Evolutionary conservation across 2,113 vertebrate species (phyloP), one percentile per base, ranked within the genome.

Genomic region (Herpailurus yagouaroundi): DNA sequence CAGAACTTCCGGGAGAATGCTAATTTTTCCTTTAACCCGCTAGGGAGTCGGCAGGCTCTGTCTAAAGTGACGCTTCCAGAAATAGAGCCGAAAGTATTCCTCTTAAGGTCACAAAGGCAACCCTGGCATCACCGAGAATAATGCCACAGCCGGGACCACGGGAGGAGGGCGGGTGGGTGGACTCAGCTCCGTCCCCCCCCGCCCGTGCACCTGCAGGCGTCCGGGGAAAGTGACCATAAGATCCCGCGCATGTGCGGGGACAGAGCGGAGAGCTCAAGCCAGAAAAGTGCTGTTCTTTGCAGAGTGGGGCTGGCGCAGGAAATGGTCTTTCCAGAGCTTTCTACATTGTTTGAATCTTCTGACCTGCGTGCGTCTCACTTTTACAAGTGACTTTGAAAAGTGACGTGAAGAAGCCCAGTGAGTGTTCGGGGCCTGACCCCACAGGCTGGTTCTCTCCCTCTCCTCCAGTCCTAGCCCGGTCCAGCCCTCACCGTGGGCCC

Each of bases 401-500:
- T 13, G 19, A 13, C 21, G 3, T 16, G 57, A 64, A 31, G 25
- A 45, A 77, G 55, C 29, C 55, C 55, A 12, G 27, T 16, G 45
- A 19, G 2, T 45, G 48, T 29, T 23, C 13, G 45, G 90, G 48
- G 64, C 48, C 33, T 33, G 16, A 21, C 45, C 38, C 1, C 1
- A 36, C 0, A 0, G 48, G 25, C 33, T 18, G 27, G 41, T 25
- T 9, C 11, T n/a, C 45, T 25, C 23, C 60, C n/a, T 7, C 29
- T 64, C 29, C 60, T 31, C 7, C 31, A 18, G 31, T 11, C 33
- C 7, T 18, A 16, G 31, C 11, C 33, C n/a, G 4, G 15, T 38
- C 6, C 16, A 29, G 27, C 25, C 3, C 6, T 0, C 11, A 21
- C 11, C 0, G 19, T 23, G 15, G 23, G 16, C 31, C 76, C 76